Evolutionary conservation across 1,140 invertebrate genomes (phyloP).

Genomic region (Yoshiicerus persimilis): DNA sequence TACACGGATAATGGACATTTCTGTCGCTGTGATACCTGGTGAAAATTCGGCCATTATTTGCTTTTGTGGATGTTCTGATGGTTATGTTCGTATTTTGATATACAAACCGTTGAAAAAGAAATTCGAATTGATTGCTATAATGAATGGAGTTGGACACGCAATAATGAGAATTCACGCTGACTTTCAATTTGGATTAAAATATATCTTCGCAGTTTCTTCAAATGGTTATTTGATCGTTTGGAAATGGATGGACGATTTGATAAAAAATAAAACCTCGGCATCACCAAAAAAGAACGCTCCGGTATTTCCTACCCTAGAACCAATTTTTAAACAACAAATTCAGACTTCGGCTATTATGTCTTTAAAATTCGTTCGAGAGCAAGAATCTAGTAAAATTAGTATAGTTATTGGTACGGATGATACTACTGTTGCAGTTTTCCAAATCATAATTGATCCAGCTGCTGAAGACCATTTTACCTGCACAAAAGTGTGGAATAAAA

Average conservation of each 20-base stretch:
- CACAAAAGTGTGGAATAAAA: background rate
- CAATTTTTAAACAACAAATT: background rate
- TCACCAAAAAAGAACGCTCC: background rate
- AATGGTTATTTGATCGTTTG: background rate
- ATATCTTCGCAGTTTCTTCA: background rate
- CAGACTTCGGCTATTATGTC: background rate
- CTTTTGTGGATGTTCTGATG: conserved; percentile 3
- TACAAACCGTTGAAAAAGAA: background rate
- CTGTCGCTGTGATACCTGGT: background rate
- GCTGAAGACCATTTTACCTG: background rate
- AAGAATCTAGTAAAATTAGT: background rate
- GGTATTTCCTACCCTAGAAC: background rate
- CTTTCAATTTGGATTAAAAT: background rate
- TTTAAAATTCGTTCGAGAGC: background rate
- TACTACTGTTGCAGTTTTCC: background rate
- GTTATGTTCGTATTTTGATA: background rate
- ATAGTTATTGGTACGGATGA: background rate
- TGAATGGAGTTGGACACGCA: background rate
- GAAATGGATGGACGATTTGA: background rate
- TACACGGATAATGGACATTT: conserved; percentile 12
- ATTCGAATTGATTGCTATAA: background rate
- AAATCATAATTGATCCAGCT: background rate
- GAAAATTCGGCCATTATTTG: background rate
- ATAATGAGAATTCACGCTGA: background rate
- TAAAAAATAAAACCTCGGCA: background rate